phyloP scores from a whole-genome alignment of 1,140 invertebrate species.

The Chironomus striatipennis region DNA sequence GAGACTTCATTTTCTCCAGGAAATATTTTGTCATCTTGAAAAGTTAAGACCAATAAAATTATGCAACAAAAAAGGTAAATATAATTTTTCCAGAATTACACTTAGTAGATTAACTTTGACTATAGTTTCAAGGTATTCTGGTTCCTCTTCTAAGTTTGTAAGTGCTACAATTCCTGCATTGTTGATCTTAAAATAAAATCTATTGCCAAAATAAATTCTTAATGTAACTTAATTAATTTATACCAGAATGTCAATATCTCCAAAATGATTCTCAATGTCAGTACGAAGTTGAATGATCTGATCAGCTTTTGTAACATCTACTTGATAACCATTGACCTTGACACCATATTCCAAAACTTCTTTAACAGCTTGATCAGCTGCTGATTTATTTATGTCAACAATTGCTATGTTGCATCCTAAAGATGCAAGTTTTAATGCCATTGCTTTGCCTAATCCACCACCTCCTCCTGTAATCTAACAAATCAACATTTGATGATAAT shows the following conservation, averaged over 20 bases:
- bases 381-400: conserved; percentile 38
- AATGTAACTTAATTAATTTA: no score
- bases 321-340: conserved; percentile 34
- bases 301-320: not conserved
- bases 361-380: conserved; percentile 37
- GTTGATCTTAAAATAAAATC: conserved; percentile 27
- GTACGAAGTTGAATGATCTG: not conserved
- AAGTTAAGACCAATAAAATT: no score
- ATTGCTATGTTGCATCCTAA: conserved; percentile 38
- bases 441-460: conserved; percentile 38
- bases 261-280: conserved; percentile 38
- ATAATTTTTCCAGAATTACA: conserved; percentile 38
- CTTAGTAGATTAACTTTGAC: conserved; percentile 37
- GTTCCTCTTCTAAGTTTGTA: conserved; percentile 35
- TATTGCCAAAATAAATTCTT: no score
- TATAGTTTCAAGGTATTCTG: conserved; percentile 37
- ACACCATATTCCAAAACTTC: conserved; percentile 32
- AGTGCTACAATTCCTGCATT: conserved; percentile 39
- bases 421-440: conserved; percentile 34
- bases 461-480: conserved; percentile 36
- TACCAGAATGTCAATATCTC: conserved; percentile 28
- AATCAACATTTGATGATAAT: not conserved
- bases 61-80: no score
- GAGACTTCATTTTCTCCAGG: conserved; percentile 36
- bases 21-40: conserved; percentile 36